A percentile compares a stretch with the other conserved stretches of the same genome.
Evolutionary conservation across 2,797 vertebrate species (phyloP).

Genomic region (Hypotaenidia okinawae): DNA sequence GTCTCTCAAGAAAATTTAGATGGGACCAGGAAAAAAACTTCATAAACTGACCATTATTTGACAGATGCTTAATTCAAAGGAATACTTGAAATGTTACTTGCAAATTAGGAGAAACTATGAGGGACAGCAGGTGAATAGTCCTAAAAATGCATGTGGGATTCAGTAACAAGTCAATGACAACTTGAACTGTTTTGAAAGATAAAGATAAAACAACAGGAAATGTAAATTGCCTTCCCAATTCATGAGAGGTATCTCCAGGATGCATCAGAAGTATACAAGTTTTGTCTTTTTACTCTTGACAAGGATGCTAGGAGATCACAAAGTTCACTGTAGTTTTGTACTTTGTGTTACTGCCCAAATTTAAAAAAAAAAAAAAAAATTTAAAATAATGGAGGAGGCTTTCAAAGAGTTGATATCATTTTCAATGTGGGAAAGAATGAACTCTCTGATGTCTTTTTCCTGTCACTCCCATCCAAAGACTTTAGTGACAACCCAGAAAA

Average conservation of each 20-base stretch:
- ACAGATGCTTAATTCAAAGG: neutral
- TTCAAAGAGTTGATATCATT: neutral
- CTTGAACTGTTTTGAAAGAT: neutral
- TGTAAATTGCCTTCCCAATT: neutral
- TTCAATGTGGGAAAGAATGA: neutral
- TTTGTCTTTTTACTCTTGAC: neutral
- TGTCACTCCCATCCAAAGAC: neutral
- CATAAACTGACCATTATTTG: neutral
- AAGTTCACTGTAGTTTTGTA: neutral
- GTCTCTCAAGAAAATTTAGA: neutral
- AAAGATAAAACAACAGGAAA: neutral
- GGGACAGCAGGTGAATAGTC: neutral
- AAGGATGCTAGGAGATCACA: neutral
- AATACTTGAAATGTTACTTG: neutral
- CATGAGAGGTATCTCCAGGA: neutral
- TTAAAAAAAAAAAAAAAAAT: neutral
- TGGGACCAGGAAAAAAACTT: neutral
- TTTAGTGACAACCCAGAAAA: neutral
- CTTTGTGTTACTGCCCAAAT: neutral
- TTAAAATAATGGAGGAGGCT: neutral
- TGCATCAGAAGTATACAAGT: neutral
- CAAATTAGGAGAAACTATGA: neutral
- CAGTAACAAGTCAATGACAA: neutral
- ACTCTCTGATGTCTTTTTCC: neutral
- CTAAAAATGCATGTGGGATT: neutral